Evolutionary conservation across 2,888 invertebrate genomes (phyloP), one percentile per base, ranked within the genome.

Genomic region (Brachyptera risi): DNA sequence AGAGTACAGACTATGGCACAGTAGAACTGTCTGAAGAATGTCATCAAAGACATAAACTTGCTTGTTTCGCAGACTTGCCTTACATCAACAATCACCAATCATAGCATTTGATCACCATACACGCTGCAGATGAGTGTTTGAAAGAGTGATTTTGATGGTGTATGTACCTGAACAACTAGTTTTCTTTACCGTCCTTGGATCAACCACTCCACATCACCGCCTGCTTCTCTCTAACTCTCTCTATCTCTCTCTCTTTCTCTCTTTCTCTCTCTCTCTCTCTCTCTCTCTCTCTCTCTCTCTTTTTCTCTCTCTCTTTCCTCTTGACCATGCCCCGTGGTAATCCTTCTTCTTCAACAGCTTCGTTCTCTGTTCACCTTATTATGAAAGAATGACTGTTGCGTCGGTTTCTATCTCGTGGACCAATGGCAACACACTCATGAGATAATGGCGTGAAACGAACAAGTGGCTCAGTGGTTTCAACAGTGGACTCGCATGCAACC

Each of bases 161-260:
- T 31, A 7, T 61, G 58, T 61, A 61, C 61, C 47, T 11, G 26
- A 44, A 50, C 58, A 50, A 61, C 61, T 58, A 61, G 61, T 61
- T 61, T n/a, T n/a, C n/a, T n/a, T 49, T 57, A 26, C 42, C 50
- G 49, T 49, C 56, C 58, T 40, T 31, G 61, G 38, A 24, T 49
- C 56, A 50, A 57, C 50, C 51, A 27, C 47, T 49, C 56, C 31
- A 31, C 38, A 58, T 51, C 50, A 35, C 24, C 61, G 15, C 49
- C 42, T 15, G 42, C 40, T 26, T 27, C 47, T 24, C 40, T 27
- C 44, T 56, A n/a, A 27, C 35, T 31, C 26, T 31, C 3, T 27
- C 27, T 11, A 7, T 37, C 56, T 21, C 21, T 56, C 17, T 35
- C 38, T 27, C 27, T 11, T 35, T 1, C 38, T n/a, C n/a, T n/a